phyloP scores from a whole-genome alignment of 2,797 vertebrate genomes.

The Muscicapa striata region DNA sequence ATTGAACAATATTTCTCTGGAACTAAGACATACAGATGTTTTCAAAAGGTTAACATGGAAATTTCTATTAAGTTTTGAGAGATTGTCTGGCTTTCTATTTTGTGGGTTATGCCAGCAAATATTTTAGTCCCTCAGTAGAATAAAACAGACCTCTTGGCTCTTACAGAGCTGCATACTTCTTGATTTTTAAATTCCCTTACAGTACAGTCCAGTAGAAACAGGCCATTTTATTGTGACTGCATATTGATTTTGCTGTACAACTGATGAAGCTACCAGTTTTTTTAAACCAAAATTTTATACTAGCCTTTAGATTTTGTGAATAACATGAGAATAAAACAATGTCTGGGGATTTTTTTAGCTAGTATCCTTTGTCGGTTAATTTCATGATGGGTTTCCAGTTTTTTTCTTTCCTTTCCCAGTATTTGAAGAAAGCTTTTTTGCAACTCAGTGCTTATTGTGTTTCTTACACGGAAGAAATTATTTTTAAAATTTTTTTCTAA shows the following conservation, averaged over 20 bases:
- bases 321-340: not conserved
- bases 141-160: not conserved
- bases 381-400: not conserved
- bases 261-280: not conserved
- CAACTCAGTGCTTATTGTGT: not conserved
- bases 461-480: not conserved
- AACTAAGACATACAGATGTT: not conserved
- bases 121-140: not conserved
- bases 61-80: slow-evolving; percentile 4
- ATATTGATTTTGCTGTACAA: not conserved
- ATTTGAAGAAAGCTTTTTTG: not conserved
- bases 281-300: not conserved
- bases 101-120: not conserved
- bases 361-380: not conserved
- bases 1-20: not conserved
- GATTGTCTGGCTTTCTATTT: slow-evolving; percentile 11
- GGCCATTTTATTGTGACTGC: not conserved
- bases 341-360: not conserved
- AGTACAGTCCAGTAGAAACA: not conserved
- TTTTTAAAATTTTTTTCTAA: not conserved
- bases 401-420: not conserved
- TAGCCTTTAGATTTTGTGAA: not conserved
- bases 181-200: not conserved
- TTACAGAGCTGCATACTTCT: not conserved
- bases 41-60: not conserved